Conservation (phyloP, 2,888 invertebrate genomes). For the Hyposoter didymator region DNA sequence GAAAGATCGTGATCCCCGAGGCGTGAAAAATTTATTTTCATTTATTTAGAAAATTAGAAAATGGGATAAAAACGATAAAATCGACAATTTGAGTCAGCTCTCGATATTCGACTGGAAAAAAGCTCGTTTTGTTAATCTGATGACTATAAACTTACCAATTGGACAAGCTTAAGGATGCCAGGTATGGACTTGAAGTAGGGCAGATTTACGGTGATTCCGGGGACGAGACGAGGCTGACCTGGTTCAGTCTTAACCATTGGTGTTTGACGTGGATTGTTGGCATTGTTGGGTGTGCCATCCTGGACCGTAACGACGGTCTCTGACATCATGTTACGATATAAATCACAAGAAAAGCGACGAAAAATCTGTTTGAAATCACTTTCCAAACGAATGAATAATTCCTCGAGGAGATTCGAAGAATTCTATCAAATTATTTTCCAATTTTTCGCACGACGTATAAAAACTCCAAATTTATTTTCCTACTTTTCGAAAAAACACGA, state of each 20-base stretch:
- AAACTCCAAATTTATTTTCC: not conserved
- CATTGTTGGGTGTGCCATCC: constrained; percentile 86
- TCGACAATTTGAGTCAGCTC: not conserved
- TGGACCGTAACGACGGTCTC: constrained; percentile 93
- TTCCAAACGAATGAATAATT: not conserved
- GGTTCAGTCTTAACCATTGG: constrained; percentile 84
- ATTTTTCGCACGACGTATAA: not conserved
- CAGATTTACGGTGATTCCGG: constrained; percentile 91
- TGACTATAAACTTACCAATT: constrained; percentile 89
- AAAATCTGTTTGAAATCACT: constrained; percentile 23
- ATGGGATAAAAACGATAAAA: not conserved
- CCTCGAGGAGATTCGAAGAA: not conserved
- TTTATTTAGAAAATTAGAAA: too few species aligned
- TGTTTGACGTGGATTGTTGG: constrained; percentile 81
- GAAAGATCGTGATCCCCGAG: not conserved
- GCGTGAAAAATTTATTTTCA: not conserved
- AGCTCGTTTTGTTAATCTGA: not conserved
- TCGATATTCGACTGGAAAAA: not conserved
- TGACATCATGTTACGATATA: constrained; percentile 88
- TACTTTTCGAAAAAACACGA: not conserved
- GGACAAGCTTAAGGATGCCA: constrained; percentile 91
- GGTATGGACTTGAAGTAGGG: constrained; percentile 93
- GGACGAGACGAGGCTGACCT: constrained; percentile 86
- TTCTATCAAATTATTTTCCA: not conserved
- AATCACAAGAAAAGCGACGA: constrained; percentile 42